Conservation (phyloP, 1,140 invertebrate genomes). For the Caenorhabditis briggsae region DNA sequence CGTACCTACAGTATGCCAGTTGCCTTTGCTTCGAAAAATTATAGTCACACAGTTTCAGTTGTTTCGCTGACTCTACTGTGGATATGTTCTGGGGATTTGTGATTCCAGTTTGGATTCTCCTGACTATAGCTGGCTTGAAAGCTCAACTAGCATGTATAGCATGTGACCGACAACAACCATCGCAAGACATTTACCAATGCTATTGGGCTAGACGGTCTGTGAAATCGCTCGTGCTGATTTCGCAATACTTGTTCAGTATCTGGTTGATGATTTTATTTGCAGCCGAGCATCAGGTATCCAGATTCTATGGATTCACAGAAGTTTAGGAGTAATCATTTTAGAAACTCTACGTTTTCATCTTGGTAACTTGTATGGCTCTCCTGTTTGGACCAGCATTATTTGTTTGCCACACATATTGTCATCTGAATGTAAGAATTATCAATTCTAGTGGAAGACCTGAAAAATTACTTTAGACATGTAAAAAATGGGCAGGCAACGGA, state of each 20-base stretch:
- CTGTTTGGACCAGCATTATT: constrained; percentile 63
- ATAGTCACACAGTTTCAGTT: constrained; percentile 46
- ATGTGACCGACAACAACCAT: constrained; percentile 53
- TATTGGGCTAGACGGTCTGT: constrained; percentile 61
- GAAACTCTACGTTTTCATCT: constrained; percentile 56
- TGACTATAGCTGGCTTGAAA: constrained; percentile 42
- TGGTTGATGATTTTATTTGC: constrained; percentile 60
- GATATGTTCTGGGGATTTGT: constrained; percentile 65
- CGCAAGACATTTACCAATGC: constrained; percentile 58
- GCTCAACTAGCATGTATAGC: constrained; percentile 62
- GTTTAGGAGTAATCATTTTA: neutral
- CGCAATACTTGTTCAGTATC: constrained; percentile 53
- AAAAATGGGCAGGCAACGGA: constrained; percentile 53
- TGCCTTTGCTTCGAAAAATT: neutral
- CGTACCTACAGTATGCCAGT: constrained; percentile 56
- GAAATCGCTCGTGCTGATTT: constrained; percentile 46
- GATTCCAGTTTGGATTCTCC: constrained; percentile 62
- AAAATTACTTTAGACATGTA: constrained; percentile 37
- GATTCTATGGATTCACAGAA: no score
- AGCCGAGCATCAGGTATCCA: constrained; percentile 52
- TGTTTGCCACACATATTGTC: constrained; percentile 60
- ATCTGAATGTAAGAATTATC: constrained; percentile 60
- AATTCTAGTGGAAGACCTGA: neutral
- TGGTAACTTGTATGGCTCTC: constrained; percentile 8
- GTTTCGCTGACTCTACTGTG: constrained; percentile 53